A percentile compares a stretch with the other conserved stretches of the same genome.
Evolutionary conservation across 2,113 vertebrate species (phyloP).

Genomic region (Plectropomus leopardus): DNA sequence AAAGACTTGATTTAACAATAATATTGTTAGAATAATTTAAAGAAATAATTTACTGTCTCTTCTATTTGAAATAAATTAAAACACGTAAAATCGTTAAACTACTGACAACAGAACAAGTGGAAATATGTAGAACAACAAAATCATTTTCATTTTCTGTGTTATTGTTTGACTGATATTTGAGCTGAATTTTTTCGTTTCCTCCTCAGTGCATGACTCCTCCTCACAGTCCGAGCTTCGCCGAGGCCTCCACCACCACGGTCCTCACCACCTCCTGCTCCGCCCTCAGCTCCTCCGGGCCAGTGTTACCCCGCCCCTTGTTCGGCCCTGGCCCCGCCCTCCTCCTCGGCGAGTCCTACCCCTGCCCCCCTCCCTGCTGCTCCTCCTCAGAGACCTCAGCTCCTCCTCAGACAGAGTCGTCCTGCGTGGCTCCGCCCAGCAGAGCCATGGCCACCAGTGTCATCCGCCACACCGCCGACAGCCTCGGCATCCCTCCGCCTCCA

Average conservation of each 20-base stretch:
- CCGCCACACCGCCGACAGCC: constrained; percentile 88
- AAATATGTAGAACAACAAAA: too few relatives aligned
- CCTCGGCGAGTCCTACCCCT: constrained; percentile 15
- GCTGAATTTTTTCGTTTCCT: too few relatives aligned
- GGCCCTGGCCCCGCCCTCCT: constrained; percentile 30
- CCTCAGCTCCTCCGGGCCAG: constrained; percentile 74
- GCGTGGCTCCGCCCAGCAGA: constrained; percentile 70
- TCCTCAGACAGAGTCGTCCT: constrained; percentile 52
- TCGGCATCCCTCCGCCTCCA: constrained; percentile 64
- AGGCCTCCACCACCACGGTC: constrained; percentile 80
- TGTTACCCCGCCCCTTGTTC: constrained; percentile 52
- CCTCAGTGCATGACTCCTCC: constrained; percentile 97
- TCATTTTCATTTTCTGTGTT: too few relatives aligned
- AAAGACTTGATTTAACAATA: too few relatives aligned
- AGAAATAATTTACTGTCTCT: too few relatives aligned
- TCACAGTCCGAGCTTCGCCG: constrained; percentile 93
- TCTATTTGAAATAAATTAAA: too few relatives aligned
- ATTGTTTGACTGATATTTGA: not conserved
- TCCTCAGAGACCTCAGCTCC: constrained; percentile 61
- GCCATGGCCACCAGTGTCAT: constrained; percentile 91
- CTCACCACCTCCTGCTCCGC: constrained; percentile 49
- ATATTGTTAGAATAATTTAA: too few relatives aligned
- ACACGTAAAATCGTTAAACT: too few relatives aligned
- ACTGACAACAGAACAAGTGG: too few relatives aligned
- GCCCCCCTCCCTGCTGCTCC: not conserved